These are phyloP conservation scores for Caenorhabditis afra DNA, from an alignment of 2,888 invertebrate genomes.

Conservation along the genomic window DNA sequence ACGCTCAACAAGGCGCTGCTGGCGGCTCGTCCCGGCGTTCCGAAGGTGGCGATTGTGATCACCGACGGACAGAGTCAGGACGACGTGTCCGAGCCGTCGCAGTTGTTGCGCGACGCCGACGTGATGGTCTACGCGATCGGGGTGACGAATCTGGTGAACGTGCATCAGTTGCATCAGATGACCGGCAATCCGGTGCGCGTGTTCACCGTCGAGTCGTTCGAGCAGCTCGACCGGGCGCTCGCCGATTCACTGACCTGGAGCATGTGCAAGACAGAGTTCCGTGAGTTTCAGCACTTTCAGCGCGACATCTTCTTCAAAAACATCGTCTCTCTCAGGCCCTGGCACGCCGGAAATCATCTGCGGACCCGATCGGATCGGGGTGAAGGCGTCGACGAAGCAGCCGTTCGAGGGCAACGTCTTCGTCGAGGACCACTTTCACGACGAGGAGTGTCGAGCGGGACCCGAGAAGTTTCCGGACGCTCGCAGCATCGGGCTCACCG, in stretches of 20 bases:
- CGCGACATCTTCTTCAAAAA: no score
- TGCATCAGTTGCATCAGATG: slow-evolving; percentile 80
- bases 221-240: slow-evolving; percentile 77
- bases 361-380: slow-evolving; percentile 79
- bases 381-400: slow-evolving; percentile 79
- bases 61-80: slow-evolving; percentile 81
- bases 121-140: slow-evolving; percentile 81
- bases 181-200: slow-evolving; percentile 78
- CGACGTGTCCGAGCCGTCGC: slow-evolving; percentile 77
- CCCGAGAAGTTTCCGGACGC: slow-evolving; percentile 77
- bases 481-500: slow-evolving; percentile 75
- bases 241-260: slow-evolving; percentile 79
- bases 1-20: slow-evolving; percentile 71
- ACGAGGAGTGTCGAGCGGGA: slow-evolving; percentile 76
- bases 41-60: slow-evolving; percentile 81
- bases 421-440: slow-evolving; percentile 79
- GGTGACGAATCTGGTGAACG: slow-evolving; percentile 80
- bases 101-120: slow-evolving; percentile 77
- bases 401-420: slow-evolving; percentile 80
- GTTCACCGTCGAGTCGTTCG: slow-evolving; percentile 79
- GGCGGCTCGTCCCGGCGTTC: slow-evolving; percentile 77
- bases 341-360: slow-evolving; percentile 80
- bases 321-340: slow-evolving; percentile 76
- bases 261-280: slow-evolving; percentile 80
- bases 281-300: no score